These are phyloP conservation scores for Morone chrysops DNA, from an alignment of 2,113 vertebrate genomes.

Conservation along the genomic window DNA sequence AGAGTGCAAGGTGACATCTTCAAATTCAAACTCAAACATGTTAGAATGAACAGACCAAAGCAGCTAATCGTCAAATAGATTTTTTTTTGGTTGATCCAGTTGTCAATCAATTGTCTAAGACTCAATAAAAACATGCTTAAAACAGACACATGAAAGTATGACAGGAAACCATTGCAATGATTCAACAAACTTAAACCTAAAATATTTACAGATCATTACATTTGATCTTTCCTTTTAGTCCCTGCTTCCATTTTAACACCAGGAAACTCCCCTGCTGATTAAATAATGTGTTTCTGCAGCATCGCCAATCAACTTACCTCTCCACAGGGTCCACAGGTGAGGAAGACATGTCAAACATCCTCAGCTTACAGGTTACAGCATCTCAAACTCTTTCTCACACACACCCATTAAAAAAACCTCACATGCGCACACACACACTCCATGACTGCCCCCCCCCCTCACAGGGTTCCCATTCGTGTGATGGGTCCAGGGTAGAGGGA, in stretches of 20 bases:
- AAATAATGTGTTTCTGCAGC: not conserved
- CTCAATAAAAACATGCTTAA: not conserved
- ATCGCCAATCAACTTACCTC: slow-evolving; percentile 62
- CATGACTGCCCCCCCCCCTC: not conserved
- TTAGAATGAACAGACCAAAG: not conserved
- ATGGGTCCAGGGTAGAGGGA: slow-evolving; percentile 16
- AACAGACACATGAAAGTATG: not conserved
- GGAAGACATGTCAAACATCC: not conserved
- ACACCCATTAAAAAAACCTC: not conserved
- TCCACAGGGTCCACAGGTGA: slow-evolving; percentile 26
- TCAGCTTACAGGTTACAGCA: slow-evolving; percentile 11
- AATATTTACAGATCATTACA: not conserved
- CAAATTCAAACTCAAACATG: not conserved
- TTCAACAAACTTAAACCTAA: not conserved
- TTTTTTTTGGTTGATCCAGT: not conserved
- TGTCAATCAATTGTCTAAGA: not conserved
- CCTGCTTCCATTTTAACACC: too few relatives aligned
- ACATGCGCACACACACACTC: slow-evolving; percentile 9
- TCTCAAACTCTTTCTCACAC: not conserved
- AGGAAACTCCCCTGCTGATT: not conserved
- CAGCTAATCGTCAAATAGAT: not conserved
- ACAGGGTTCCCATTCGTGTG: not conserved
- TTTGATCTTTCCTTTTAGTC: not conserved
- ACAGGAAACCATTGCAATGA: not conserved
- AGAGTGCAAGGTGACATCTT: not conserved